Evolutionary conservation across 2,888 invertebrate species (phyloP), one percentile per base, ranked within the genome.

Genomic region (Nomada fucata): DNA sequence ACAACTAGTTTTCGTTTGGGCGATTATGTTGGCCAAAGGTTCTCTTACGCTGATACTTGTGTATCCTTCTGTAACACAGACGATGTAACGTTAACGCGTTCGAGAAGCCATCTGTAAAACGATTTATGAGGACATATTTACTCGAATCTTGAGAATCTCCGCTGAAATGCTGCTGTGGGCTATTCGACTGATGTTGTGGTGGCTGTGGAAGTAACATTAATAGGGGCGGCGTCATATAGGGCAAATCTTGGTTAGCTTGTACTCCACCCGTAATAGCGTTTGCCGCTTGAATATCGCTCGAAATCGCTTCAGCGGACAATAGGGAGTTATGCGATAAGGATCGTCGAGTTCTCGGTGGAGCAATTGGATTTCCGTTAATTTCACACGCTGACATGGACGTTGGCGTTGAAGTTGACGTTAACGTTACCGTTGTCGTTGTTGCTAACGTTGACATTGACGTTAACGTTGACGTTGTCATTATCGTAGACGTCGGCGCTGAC

Each of bases 121-220:
- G 26, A 20, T 55, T 36, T 15, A 52, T 15, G 13, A 13, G 65
- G 44, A 68, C 18, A 26, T 59, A 74, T 95, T 94, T 94, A 97
- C 97, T 97, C 76, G 97, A 97, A 94, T 98, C 98, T 88, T 98
- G 97, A 3, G 98, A 98, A 93, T 98, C 98, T 0, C 98, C 98
- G 92, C 98, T 98, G 92, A 98, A 98, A 93, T 98, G 96, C 63
- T 95, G 95, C 64, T 95, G 95, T 83, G 87, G 94, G 72, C 81
- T 88, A 93, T 93, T 94, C 23, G 90, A 91, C 61, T 91, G 92
- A 69, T 86, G 88, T 42, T 92, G 93, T 20, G 88, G 91, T 75
- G 90, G 90, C 65, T 92, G 92, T 57, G 91, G 88, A 57, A 93
- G 88, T 60, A 90, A 70, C 91, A 94, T 87, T 93, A 96, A 90